These are phyloP conservation scores for Lithobius niger DNA, from an alignment of 1,140 invertebrate genomes.

Conservation along the genomic window DNA sequence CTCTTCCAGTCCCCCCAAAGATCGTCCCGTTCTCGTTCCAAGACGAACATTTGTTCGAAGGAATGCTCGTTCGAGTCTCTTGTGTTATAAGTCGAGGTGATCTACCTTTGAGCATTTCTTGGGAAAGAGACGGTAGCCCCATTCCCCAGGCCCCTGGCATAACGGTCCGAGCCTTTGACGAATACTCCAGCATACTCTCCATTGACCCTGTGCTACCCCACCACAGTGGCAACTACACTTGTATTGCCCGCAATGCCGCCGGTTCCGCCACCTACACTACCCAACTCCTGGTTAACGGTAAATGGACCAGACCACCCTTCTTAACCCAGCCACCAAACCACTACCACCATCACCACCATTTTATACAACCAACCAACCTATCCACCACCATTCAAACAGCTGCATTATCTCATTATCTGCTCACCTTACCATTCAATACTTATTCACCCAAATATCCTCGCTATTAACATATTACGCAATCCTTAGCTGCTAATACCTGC, in stretches of 20 bases:
- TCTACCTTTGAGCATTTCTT: conserved; percentile 50
- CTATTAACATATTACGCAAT: too few relatives aligned
- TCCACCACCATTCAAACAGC: not conserved
- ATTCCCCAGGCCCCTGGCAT: conserved; percentile 32
- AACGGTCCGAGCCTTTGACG: conserved; percentile 19
- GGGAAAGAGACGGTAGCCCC: conserved; percentile 37
- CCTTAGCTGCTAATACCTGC: too few relatives aligned
- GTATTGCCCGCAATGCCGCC: conserved; percentile 32
- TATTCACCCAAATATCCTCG: too few relatives aligned
- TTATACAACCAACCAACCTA: not conserved
- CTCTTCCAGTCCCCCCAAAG: conserved; percentile 45
- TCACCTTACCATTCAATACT: too few relatives aligned
- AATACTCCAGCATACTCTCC: conserved; percentile 31
- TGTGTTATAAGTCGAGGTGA: conserved; percentile 61
- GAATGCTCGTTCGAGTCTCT: conserved; percentile 50
- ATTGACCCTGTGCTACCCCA: conserved; percentile 31
- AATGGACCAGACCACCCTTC: conserved; percentile 5
- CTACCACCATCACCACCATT: not conserved
- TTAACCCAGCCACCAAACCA: not conserved
- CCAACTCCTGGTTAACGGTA: conserved; percentile 32
- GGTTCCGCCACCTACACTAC: conserved; percentile 46
- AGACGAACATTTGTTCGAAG: conserved; percentile 45
- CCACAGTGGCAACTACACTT: conserved; percentile 47
- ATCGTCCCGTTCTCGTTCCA: conserved; percentile 49
- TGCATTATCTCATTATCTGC: too few relatives aligned